These are phyloP conservation scores for Phataginus tricuspis DNA, from an alignment of 2,797 vertebrate genomes.

Conservation along the genomic window DNA sequence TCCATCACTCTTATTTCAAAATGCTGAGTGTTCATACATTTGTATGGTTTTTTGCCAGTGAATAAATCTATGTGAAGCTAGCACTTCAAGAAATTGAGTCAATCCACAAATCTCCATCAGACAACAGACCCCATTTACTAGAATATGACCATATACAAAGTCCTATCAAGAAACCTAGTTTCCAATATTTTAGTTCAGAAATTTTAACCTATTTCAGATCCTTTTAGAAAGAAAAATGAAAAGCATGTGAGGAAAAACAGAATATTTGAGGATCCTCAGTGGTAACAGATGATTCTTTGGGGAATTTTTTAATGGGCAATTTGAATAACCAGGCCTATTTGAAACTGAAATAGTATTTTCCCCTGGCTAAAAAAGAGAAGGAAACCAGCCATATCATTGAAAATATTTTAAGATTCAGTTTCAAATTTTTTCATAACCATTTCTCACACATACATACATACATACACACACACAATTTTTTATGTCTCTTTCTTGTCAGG, in stretches of 20 bases:
- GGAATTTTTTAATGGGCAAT: neutral
- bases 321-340: neutral
- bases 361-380: neutral
- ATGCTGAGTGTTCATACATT: neutral
- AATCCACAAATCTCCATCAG: neutral
- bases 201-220: neutral
- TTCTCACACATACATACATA: neutral
- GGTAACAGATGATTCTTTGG: neutral
- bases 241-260: neutral
- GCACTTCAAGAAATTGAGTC: neutral
- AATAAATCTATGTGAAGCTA: neutral
- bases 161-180: neutral
- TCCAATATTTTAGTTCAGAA: conserved; percentile 10
- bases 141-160: neutral
- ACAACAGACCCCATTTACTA: neutral
- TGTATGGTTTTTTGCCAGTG: neutral
- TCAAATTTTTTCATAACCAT: neutral
- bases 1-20: neutral
- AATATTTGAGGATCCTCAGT: neutral
- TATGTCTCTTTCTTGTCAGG: neutral
- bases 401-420: neutral
- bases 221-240: conserved; percentile 30
- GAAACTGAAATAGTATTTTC: neutral
- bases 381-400: neutral
- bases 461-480: neutral